A percentile compares a stretch with the other conserved stretches of the same genome.
These are phyloP conservation scores for Enteromius paludinosus DNA, from an alignment of 2,797 vertebrate species.

Conservation along the genomic window DNA sequence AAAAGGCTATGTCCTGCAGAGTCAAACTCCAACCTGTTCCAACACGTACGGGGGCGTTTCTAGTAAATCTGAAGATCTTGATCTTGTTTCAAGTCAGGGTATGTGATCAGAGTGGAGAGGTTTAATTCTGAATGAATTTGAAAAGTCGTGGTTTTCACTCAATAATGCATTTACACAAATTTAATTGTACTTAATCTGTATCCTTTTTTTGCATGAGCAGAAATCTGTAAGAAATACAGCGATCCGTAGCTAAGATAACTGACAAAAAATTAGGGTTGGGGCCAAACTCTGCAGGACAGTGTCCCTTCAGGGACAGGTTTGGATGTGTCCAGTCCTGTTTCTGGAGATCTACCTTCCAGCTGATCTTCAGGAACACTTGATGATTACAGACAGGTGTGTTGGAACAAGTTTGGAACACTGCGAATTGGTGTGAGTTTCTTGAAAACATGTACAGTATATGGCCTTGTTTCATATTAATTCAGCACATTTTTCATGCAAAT, in stretches of 20 bases:
- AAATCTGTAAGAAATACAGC: too few species aligned
- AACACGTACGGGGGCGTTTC: not conserved
- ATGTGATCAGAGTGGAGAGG: too few species aligned
- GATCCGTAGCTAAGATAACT: too few species aligned
- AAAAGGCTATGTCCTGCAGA: not conserved
- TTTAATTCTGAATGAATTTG: too few species aligned
- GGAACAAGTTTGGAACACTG: not conserved
- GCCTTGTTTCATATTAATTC: not conserved
- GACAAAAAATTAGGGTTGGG: not conserved
- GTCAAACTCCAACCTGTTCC: not conserved
- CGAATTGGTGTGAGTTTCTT: not conserved
- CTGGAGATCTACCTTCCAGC: not conserved
- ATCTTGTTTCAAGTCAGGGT: not conserved
- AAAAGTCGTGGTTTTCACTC: too few species aligned
- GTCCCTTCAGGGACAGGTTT: not conserved
- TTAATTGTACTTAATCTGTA: too few species aligned
- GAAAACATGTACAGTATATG: not conserved
- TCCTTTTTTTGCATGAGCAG: too few species aligned
- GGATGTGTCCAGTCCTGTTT: not conserved
- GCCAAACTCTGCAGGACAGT: not conserved
- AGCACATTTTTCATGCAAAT: too few species aligned
- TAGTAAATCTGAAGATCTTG: not conserved
- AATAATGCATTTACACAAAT: too few species aligned
- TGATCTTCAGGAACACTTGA: not conserved
- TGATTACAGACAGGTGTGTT: not conserved